These are phyloP conservation scores for Sebastes reedi DNA, from an alignment of 2,797 vertebrate genomes.

Conservation along the genomic window DNA sequence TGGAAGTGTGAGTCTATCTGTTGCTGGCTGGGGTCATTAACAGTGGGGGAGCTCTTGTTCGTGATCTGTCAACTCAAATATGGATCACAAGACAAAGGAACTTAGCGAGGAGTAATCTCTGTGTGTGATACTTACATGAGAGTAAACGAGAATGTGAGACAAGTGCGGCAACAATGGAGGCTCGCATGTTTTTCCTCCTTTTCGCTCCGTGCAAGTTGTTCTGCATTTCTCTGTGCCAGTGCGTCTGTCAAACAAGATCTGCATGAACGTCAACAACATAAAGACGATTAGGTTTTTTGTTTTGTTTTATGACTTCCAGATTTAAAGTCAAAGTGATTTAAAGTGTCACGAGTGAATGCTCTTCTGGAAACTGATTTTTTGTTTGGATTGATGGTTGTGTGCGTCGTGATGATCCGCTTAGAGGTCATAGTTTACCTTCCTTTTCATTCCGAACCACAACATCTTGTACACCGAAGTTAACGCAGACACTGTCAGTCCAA, in stretches of 20 bases:
- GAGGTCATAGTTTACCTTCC: constrained; percentile 43
- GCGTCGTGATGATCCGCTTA: constrained; percentile 32
- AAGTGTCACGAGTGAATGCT: constrained; percentile 1
- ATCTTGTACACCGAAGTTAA: constrained; percentile 43
- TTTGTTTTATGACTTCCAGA: constrained; percentile 3
- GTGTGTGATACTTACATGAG: constrained; percentile 82
- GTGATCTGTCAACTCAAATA: constrained; percentile 83
- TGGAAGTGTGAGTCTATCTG: constrained; percentile 71
- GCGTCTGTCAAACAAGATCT: constrained; percentile 61
- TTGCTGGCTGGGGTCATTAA: constrained; percentile 75
- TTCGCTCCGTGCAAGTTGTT: constrained; percentile 45
- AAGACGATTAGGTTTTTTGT: constrained; percentile 57
- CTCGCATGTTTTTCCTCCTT: constrained; percentile 45
- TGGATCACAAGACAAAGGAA: constrained; percentile 83
- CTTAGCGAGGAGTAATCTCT: constrained; percentile 81
- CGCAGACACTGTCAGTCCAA: constrained; percentile 32
- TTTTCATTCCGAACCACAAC: constrained; percentile 24
- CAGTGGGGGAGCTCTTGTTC: constrained; percentile 75
- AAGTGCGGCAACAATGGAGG: constrained; percentile 70
- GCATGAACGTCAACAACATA: constrained; percentile 56
- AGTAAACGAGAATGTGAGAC: constrained; percentile 79
- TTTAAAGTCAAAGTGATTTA: constrained; percentile 19
- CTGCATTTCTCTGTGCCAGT: constrained; percentile 36
- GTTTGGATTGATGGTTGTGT: constrained; percentile 23
- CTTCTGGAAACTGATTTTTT: neutral